Conservation (phyloP, 2,113 vertebrate species). For the Podocnemis expansa region DNA sequence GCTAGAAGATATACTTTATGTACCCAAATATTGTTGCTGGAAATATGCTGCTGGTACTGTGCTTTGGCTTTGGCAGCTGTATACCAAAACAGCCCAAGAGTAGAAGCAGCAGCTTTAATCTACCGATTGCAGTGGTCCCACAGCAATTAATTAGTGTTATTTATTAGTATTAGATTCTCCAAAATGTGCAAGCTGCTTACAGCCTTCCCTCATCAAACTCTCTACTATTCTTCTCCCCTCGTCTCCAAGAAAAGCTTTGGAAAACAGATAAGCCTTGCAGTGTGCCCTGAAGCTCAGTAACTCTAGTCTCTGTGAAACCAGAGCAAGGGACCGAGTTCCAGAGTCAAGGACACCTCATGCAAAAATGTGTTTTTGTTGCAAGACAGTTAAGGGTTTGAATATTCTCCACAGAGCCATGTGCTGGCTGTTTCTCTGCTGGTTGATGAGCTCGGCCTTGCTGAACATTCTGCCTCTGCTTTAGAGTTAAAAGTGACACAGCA, state of each 20-base stretch:
- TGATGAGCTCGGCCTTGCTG: background rate
- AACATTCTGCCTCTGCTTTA: background rate
- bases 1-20: rapidly evolving
- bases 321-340: background rate
- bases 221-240: background rate
- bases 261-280: background rate
- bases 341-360: background rate
- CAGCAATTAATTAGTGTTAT: background rate
- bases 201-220: background rate
- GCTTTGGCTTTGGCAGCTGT: no score
- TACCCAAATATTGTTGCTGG: rapidly evolving
- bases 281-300: background rate
- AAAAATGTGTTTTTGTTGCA: background rate
- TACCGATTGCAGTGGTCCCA: background rate
- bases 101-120: background rate
- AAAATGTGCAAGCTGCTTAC: background rate
- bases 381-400: background rate
- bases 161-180: background rate
- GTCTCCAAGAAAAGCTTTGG: background rate
- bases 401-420: background rate
- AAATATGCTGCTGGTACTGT: no score
- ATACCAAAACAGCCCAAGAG: background rate
- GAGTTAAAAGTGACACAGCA: background rate
- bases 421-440: background rate
- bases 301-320: background rate